Percentiles rank a stretch among this genome's conserved stretches.
These are phyloP conservation scores for Epirrhoe tristata DNA, from an alignment of 2,888 invertebrate genomes.

Conservation along the genomic window DNA sequence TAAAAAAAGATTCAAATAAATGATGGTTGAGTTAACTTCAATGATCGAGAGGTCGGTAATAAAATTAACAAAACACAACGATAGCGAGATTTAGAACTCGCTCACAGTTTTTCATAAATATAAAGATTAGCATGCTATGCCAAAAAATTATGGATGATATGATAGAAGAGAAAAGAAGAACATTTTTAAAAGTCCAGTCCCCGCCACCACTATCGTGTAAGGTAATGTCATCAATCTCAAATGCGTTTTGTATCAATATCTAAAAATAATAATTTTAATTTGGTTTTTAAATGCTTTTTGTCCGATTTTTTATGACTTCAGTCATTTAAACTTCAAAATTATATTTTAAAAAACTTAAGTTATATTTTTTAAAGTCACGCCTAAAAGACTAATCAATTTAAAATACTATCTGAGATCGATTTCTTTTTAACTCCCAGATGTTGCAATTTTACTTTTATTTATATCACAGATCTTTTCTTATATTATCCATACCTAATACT, in stretches of 20 bases:
- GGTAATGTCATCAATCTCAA: conserved; percentile 16
- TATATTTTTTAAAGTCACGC: conserved; percentile 15
- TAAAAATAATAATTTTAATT: conserved; percentile 41
- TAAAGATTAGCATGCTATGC: not conserved
- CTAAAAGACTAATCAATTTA: conserved; percentile 48
- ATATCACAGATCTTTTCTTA: conserved; percentile 82
- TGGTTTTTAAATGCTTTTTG: conserved; percentile 43
- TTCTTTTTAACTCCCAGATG: conserved; percentile 72
- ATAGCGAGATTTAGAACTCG: too few relatives aligned
- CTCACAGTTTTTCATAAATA: not conserved
- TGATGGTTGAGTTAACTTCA: too few relatives aligned
- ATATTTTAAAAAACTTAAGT: conserved; percentile 15
- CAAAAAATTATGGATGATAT: not conserved
- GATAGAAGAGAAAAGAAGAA: not conserved
- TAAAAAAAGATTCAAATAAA: too few relatives aligned
- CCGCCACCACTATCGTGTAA: not conserved
- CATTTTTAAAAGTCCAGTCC: not conserved
- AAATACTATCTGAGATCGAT: conserved; percentile 78
- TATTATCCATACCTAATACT: conserved; percentile 75
- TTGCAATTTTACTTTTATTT: conserved; percentile 74
- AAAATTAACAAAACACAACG: too few relatives aligned
- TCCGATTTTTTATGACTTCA: conserved; percentile 4
- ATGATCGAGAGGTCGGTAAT: too few relatives aligned
- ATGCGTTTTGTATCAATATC: conserved; percentile 35
- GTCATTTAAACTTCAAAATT: conserved; percentile 28